These are phyloP conservation scores for Lethocerus indicus DNA, from an alignment of 1,140 invertebrate species.

Conservation along the genomic window DNA sequence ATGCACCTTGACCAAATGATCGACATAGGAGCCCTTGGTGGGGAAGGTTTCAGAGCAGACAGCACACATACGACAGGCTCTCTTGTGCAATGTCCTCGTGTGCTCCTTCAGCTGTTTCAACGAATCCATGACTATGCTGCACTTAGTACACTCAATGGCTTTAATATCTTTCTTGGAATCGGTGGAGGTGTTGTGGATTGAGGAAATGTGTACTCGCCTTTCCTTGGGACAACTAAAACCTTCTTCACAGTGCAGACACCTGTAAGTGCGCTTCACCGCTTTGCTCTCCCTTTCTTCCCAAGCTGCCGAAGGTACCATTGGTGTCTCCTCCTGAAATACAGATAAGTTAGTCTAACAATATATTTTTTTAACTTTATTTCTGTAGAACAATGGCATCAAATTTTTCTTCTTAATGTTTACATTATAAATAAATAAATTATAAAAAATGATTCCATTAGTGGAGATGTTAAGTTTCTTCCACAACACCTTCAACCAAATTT, in stretches of 20 bases:
- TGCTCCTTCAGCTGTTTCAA: slow-evolving; percentile 13
- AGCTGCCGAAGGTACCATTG: too few species aligned
- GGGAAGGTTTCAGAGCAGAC: slow-evolving; percentile 19
- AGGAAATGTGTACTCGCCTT: slow-evolving; percentile 37
- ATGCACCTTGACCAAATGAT: slow-evolving; percentile 37
- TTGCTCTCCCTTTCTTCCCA: too few species aligned
- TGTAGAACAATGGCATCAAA: too few species aligned
- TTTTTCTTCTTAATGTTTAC: too few species aligned
- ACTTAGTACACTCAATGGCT: slow-evolving; percentile 11
- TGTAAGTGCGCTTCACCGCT: too few species aligned
- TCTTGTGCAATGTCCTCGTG: slow-evolving; percentile 10
- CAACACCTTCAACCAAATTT: too few species aligned
- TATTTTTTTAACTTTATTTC: too few species aligned
- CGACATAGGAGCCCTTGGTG: slow-evolving; percentile 16
- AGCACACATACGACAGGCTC: slow-evolving; percentile 15
- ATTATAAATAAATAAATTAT: too few species aligned
- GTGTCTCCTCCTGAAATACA: too few species aligned
- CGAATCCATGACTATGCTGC: slow-evolving; percentile 10
- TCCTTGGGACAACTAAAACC: slow-evolving; percentile 45
- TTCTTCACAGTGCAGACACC: slow-evolving; percentile 30
- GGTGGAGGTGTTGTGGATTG: slow-evolving; percentile 22
- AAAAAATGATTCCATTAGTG: too few species aligned
- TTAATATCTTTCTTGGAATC: slow-evolving; percentile 1
- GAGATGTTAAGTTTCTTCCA: too few species aligned
- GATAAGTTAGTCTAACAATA: too few species aligned